Evolutionary conservation across 2,113 vertebrate genomes (phyloP).

Genomic region (Uria lomvia): DNA sequence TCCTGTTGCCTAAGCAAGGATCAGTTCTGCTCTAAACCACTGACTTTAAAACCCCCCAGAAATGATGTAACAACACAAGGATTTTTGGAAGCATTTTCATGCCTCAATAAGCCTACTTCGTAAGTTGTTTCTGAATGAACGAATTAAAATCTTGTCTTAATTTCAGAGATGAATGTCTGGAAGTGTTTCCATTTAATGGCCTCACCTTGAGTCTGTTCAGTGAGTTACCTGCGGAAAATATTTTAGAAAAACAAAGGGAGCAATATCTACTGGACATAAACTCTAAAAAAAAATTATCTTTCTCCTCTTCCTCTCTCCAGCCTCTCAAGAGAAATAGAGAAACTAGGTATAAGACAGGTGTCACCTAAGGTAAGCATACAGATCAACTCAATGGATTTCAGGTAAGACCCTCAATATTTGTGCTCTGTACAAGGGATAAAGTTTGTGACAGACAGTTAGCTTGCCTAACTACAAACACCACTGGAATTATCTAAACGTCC

Average conservation of each 20-base stretch:
- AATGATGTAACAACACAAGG: background rate
- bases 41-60: background rate
- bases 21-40: background rate
- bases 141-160: background rate
- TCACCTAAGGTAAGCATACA: background rate
- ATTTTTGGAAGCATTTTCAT: background rate
- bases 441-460: fast-evolving
- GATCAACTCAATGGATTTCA: background rate
- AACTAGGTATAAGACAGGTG: background rate
- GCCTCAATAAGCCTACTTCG: background rate
- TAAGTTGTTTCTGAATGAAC: background rate
- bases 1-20: background rate
- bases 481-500: background rate
- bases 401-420: background rate
- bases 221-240: background rate
- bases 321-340: background rate
- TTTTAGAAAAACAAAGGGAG: background rate
- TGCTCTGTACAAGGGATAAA: background rate
- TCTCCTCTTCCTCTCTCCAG: background rate
- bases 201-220: background rate
- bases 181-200: background rate
- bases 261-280: background rate
- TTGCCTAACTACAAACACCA: background rate
- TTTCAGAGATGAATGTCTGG: background rate
- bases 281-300: background rate